These are phyloP conservation scores for Morone chrysops DNA, from an alignment of 2,113 vertebrate species.

Conservation along the genomic window DNA sequence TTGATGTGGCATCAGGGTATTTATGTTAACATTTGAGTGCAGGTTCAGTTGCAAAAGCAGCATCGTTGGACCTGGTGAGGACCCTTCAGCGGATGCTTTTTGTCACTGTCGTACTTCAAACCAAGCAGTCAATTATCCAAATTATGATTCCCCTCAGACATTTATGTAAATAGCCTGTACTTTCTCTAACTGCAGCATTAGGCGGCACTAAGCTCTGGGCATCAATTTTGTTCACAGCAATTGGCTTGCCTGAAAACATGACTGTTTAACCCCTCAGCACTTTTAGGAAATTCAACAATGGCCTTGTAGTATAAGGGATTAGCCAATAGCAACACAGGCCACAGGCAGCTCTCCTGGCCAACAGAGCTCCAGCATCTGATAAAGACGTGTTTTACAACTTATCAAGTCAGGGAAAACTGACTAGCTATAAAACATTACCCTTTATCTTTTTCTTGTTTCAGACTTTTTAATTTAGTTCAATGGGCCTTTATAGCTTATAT, in stretches of 20 bases:
- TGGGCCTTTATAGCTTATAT: slow-evolving; percentile 1
- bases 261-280: slow-evolving; percentile 38
- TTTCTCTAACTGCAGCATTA: slow-evolving; percentile 7
- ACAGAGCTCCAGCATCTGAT: slow-evolving; percentile 1
- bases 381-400: background rate
- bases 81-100: background rate
- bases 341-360: background rate
- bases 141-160: background rate
- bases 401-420: background rate
- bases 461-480: slow-evolving; percentile 34
- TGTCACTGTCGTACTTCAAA: background rate
- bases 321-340: slow-evolving; percentile 37
- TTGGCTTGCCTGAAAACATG: slow-evolving; percentile 46
- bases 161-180: slow-evolving; percentile 4
- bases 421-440: background rate
- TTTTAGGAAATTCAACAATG: slow-evolving; percentile 45
- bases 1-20: background rate
- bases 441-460: slow-evolving; percentile 34
- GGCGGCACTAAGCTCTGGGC: slow-evolving; percentile 33
- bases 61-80: background rate
- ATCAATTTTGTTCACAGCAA: slow-evolving; percentile 47
- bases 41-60: background rate
- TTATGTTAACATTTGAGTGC: background rate
- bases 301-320: slow-evolving; percentile 28
- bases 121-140: background rate